Evolutionary conservation across 2,888 invertebrate genomes (phyloP), one percentile per base, ranked within the genome.

Genomic region (Parthenolecanium corni): DNA sequence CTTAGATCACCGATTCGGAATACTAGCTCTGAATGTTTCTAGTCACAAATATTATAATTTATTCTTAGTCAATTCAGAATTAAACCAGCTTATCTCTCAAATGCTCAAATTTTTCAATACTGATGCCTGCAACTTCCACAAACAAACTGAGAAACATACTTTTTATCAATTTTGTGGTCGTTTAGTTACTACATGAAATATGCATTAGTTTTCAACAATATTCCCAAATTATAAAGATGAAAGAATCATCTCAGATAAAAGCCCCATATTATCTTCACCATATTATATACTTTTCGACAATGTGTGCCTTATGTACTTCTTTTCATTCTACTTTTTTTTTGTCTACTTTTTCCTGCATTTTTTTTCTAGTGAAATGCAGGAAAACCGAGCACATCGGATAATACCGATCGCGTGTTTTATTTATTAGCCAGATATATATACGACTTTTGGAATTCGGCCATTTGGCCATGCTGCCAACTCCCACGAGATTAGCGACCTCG

Each of bases 381-480:
- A 49, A 61, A 61, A 61, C 49, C 47, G 49, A 40, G 47, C 51
- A 11, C 11, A 23, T 31, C 31, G 61, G 49, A 61, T 61, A 51
- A 61, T 61, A 61, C 61, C 61, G 61, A 61, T 61, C 61, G 49
- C 49, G 51, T 61, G 47, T 61, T 61, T 49, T 61, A 49, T 61
- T 49, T 49, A 31, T 14, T 20, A 46, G 56, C 11, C 16, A 18
- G 12, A 47, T 46, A 42, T 56, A 53, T 42, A 54, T 23, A 44
- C 40, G 40, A 57, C 44, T 57, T 51, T 61, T 61, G 61, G 61
- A 61, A 61, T 61, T 61, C 61, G 61, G 61, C 61, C 61, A 61
- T 61, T 61, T 61, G 61, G 61, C 61, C 61, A 40, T 25, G 51
- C 61, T 51, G 61, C 61, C 61, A 61, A 61, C 61, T 61, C 61